Base-by-base conservation (phyloP, 37 sponge, comb jelly and placozoan species). In the Corticium candelabrum region DNA sequence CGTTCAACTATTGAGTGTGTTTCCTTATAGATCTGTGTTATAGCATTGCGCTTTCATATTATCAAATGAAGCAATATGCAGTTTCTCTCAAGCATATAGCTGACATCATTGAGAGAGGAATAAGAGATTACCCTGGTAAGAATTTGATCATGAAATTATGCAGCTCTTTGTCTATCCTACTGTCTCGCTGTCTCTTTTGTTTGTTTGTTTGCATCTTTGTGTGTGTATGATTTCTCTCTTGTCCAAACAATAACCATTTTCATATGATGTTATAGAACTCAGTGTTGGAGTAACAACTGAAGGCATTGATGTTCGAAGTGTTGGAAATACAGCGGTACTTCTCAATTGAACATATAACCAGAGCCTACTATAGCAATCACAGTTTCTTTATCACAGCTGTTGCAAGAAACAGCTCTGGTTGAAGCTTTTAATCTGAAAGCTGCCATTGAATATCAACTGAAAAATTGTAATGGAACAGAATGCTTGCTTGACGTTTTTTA, bases 351-450 rank as follows among this genome's bases (percentile, higher is more conserved):
- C 37, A 68, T 3, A 21, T 11, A n/a, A 30, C n/a, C 11, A 40
- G 4, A 7, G 43, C 15, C 27, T 80, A 40, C 68, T 37, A 29
- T 31, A 37, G 30, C 76, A 57, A 37, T 30, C 41, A 3, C 7
- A 30, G 29, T 69, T 69, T 34, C 4, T 5, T 11, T 34, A 31
- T 1, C 68, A 30, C 67, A 94, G 95, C 78, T 88, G 7, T 88
- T 96, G 0, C 94, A 93, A 81, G 94, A 93, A 77, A 97, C 99
- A 37, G 92, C 88, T n/a, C 82, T 93, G 27, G 90, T 97, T 34
- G 94, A 97, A 74, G 91, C 92, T 2, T 97, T 97, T 81, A 97
- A 97, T 79, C 88, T 97, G 5, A 89, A 89, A 43, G 99, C 94
- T 67, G 99, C 99, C 34, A 91, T 97, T 41, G 98, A 96, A 76